Conservation (phyloP, 2,797 vertebrate genomes). For the Urocyon cinereoargenteus region DNA sequence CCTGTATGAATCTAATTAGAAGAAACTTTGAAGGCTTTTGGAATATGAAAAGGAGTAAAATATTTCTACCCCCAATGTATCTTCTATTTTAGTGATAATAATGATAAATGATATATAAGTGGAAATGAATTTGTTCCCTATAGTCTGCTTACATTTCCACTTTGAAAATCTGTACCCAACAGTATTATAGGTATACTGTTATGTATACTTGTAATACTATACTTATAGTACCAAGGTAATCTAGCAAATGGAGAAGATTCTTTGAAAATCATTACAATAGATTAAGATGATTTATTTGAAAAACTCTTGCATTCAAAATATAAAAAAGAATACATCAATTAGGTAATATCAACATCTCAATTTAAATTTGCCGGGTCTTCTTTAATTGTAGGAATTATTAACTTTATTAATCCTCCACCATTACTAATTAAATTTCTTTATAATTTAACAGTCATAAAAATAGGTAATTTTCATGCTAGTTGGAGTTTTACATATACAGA, state of each 20-base stretch:
- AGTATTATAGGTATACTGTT: not conserved
- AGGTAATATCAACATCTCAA: not conserved
- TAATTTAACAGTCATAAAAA: not conserved
- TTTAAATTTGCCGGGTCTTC: not conserved
- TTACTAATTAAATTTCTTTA: not conserved
- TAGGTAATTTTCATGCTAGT: not conserved
- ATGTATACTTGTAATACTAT: not conserved
- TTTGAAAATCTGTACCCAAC: not conserved
- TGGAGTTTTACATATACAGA: not conserved
- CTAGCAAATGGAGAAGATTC: not conserved
- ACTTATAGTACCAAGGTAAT: accelerated
- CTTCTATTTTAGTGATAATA: not conserved
- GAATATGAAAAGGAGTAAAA: not conserved
- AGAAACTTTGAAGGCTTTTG: not conserved
- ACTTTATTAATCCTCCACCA: not conserved
- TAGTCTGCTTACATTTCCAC: not conserved
- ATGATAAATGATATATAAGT: not conserved
- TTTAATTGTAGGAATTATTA: not conserved
- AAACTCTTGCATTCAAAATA: not conserved
- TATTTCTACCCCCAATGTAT: not conserved
- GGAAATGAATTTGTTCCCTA: not conserved
- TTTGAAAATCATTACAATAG: not conserved
- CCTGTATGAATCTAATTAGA: not conserved
- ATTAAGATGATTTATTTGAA: not conserved
- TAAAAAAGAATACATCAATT: not conserved